Percentiles rank a stretch among this genome's conserved stretches.
Conservation (phyloP, 2,888 invertebrate genomes). For the Campaea margaritaria region DNA sequence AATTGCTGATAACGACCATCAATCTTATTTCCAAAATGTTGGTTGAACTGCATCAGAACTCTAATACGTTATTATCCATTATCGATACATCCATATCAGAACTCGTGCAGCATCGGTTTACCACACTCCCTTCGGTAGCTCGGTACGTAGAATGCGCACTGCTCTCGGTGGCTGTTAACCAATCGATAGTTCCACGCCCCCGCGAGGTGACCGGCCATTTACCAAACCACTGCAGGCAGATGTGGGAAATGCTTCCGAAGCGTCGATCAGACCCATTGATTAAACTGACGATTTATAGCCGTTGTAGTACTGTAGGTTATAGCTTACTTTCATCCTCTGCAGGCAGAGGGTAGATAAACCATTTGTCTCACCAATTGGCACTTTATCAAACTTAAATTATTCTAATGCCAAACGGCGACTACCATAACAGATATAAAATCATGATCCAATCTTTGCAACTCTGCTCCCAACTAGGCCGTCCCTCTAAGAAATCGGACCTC, state of each 20-base stretch:
- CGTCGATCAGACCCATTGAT: neutral
- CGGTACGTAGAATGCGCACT: conserved; percentile 3
- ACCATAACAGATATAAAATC: too few species aligned
- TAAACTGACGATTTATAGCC: neutral
- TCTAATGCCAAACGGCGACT: too few species aligned
- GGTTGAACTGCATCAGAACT: neutral
- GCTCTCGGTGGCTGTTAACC: conserved; percentile 21
- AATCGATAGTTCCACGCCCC: conserved; percentile 35
- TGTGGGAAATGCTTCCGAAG: neutral
- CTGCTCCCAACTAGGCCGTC: too few species aligned
- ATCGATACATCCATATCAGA: conserved; percentile 1
- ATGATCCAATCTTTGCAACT: too few species aligned
- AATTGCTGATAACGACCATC: too few species aligned
- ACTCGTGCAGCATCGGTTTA: conserved; percentile 11
- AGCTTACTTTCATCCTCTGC: too few species aligned
- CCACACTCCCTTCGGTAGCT: conserved; percentile 9
- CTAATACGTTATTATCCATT: too few species aligned
- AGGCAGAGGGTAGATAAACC: too few species aligned
- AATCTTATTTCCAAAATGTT: neutral
- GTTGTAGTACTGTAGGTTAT: too few species aligned
- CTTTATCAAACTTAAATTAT: too few species aligned
- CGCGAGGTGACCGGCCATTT: conserved; percentile 12
- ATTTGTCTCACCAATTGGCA: too few species aligned
- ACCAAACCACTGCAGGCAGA: conserved; percentile 7
- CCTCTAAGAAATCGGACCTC: neutral